These are phyloP conservation scores for Lateolabrax maculatus DNA, from an alignment of 2,797 vertebrate species.

Conservation along the genomic window DNA sequence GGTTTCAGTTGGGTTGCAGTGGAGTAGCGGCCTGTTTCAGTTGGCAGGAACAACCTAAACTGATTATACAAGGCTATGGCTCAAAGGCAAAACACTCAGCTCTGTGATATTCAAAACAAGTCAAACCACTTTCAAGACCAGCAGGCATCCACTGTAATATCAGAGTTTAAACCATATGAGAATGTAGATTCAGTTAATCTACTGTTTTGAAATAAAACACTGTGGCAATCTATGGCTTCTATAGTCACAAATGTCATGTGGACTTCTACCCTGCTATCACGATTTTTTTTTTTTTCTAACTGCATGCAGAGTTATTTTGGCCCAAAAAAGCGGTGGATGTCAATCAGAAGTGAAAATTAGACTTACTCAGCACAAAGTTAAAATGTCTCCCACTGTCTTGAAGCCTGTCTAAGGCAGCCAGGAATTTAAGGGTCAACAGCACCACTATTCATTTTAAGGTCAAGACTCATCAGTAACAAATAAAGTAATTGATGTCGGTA, in stretches of 20 bases:
- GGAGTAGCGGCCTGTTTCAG: not conserved
- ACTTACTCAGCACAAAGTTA: not conserved
- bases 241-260: not conserved
- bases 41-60: conserved; percentile 27
- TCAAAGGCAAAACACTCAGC: conserved; percentile 19
- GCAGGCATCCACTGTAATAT: not conserved
- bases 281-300: not conserved
- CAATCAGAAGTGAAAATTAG: not conserved
- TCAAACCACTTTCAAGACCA: conserved; percentile 39
- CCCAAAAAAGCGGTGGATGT: not conserved
- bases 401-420: not conserved
- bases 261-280: conserved; percentile 1
- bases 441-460: conserved; percentile 8
- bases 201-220: not conserved
- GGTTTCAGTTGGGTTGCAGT: not conserved
- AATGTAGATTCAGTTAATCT: conserved; percentile 11
- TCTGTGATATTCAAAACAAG: conserved; percentile 48
- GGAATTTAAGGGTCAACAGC: not conserved
- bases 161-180: not conserved
- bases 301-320: not conserved
- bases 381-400: not conserved
- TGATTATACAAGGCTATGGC: conserved; percentile 17
- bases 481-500: not conserved
- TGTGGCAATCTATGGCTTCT: not conserved
- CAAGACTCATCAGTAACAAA: conserved; percentile 14